Percentiles rank a stretch among this genome's conserved stretches.
Evolutionary conservation across 2,113 vertebrate genomes (phyloP).

Genomic region (Gasterosteus nipponicus): DNA sequence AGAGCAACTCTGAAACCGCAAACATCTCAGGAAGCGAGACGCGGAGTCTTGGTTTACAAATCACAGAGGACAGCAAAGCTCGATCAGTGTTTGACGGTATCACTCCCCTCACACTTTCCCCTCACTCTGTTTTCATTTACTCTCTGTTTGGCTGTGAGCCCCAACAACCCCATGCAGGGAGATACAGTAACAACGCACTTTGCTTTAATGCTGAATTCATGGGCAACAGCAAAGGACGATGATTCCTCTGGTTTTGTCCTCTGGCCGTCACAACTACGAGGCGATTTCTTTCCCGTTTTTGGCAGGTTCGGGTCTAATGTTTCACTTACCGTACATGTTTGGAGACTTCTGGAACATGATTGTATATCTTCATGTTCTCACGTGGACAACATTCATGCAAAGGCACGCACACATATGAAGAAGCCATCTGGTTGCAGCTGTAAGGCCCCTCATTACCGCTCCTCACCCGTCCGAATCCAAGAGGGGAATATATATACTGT

Average conservation of each 20-base stretch:
- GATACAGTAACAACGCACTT: constrained; percentile 23
- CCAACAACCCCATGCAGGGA: constrained; percentile 26
- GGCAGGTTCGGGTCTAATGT: constrained; percentile 26
- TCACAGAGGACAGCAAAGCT: constrained; percentile 48
- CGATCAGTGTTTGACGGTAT: constrained; percentile 59
- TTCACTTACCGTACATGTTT: constrained; percentile 18
- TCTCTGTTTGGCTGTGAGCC: constrained; percentile 36
- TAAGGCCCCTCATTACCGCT: constrained; percentile 66
- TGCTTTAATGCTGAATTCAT: constrained; percentile 39
- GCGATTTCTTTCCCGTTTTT: neutral
- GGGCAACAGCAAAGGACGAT: constrained; percentile 8
- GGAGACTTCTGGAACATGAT: constrained; percentile 29
- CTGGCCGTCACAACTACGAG: constrained; percentile 7
- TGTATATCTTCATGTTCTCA: constrained; percentile 28
- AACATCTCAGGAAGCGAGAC: constrained; percentile 29
- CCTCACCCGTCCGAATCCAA: constrained; percentile 67
- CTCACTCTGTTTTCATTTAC: constrained; percentile 24
- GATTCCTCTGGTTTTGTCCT: constrained; percentile 34
- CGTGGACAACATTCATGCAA: constrained; percentile 54
- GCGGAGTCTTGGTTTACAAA: constrained; percentile 40
- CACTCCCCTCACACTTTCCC: constrained; percentile 56
- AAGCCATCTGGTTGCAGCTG: constrained; percentile 85
- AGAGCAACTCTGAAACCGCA: constrained; percentile 61
- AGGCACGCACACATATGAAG: constrained; percentile 71
- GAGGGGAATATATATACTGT: constrained; percentile 57